A percentile compares a stretch with the other conserved stretches of the same genome.
Conservation (phyloP, 2,113 vertebrate species). For the Pipra filicauda region DNA sequence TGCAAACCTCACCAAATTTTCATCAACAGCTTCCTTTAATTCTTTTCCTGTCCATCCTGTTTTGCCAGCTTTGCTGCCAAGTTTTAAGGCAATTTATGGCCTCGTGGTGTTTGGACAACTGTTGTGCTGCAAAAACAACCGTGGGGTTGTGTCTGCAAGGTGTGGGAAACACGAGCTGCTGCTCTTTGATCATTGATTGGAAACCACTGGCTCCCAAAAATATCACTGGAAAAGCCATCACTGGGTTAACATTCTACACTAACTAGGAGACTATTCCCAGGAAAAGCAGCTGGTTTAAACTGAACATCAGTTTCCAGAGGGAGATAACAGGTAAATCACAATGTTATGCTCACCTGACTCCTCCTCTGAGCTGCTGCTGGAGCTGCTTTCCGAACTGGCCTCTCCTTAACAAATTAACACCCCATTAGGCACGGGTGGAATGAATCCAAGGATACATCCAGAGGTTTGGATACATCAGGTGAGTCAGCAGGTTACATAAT, state of each 20-base stretch:
- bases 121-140: not conserved
- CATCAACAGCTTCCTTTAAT: slow-evolving; percentile 54
- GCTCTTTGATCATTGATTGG: not conserved
- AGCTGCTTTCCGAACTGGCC: not conserved
- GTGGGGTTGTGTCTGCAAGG: not conserved
- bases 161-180: not conserved
- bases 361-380: not conserved
- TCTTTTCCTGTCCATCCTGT: slow-evolving; percentile 68
- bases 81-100: not conserved
- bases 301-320: not conserved
- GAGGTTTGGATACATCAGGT: not conserved
- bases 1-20: not conserved
- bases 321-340: fast-evolving
- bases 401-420: slow-evolving; percentile 21
- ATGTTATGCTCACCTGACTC: not conserved
- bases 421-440: not conserved
- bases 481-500: not conserved
- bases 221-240: not conserved
- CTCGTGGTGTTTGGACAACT: not conserved
- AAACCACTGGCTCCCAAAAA: not conserved
- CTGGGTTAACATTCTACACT: not conserved
- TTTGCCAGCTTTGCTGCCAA: slow-evolving; percentile 53
- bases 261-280: not conserved
- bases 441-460: not conserved
- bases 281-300: not conserved